These are phyloP conservation scores for Tribolium castaneum DNA, from an alignment of 1,140 invertebrate species.

Conservation along the genomic window DNA sequence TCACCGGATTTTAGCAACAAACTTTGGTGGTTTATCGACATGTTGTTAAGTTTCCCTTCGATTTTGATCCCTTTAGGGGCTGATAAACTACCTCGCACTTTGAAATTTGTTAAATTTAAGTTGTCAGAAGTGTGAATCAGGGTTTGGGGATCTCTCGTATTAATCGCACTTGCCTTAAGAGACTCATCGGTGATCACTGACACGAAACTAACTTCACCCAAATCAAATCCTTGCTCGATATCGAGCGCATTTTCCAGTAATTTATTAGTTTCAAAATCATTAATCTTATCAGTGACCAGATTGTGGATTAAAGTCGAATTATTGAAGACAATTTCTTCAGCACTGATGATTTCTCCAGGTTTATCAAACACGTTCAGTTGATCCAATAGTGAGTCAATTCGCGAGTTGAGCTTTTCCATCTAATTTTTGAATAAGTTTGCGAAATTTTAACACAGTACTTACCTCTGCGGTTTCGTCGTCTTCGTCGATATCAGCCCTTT, in stretches of 20 bases:
- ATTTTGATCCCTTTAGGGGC: conserved; percentile 49
- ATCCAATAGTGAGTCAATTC: conserved; percentile 9
- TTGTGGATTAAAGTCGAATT: conserved; percentile 43
- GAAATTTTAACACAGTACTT: not conserved
- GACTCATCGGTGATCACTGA: conserved; percentile 49
- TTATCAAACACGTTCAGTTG: not conserved
- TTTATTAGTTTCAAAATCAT: conserved; percentile 45
- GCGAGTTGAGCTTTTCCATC: not conserved
- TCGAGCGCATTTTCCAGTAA: conserved; percentile 52
- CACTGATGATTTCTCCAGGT: conserved; percentile 25
- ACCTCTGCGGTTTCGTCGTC: conserved; percentile 18
- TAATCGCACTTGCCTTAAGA: conserved; percentile 48
- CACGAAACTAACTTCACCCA: conserved; percentile 48
- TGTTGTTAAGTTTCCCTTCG: conserved; percentile 46
- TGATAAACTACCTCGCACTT: conserved; percentile 49
- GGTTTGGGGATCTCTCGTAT: conserved; percentile 49
- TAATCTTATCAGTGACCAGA: conserved; percentile 38
- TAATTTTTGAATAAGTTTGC: not conserved
- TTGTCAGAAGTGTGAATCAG: conserved; percentile 48
- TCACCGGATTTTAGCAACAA: conserved; percentile 53
- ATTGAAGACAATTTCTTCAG: conserved; percentile 41
- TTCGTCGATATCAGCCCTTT: conserved; percentile 44
- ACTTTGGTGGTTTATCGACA: conserved; percentile 47
- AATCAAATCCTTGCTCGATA: conserved; percentile 49
- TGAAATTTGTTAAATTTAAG: conserved; percentile 47